These are phyloP conservation scores for Montipora sp. DNA, from an alignment of 64 coral and sea anemone species.

Conservation along the genomic window DNA sequence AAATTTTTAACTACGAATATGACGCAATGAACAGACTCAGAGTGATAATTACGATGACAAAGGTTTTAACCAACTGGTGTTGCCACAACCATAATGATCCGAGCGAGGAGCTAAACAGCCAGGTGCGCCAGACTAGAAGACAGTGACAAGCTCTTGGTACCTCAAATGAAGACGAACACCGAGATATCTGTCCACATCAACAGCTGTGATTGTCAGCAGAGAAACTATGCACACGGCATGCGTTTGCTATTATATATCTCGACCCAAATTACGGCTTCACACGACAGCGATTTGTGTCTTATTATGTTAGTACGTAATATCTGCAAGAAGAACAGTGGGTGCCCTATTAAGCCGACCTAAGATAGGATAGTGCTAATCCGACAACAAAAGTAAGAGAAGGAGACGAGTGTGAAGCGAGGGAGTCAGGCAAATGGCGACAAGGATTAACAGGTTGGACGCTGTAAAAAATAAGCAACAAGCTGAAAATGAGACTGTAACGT, in stretches of 20 bases:
- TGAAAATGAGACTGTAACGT: no score
- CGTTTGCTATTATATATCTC: background rate
- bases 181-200: slow-evolving; percentile 12
- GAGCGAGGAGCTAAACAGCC: background rate
- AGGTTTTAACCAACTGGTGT: background rate
- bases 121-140: background rate
- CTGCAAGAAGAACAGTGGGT: background rate
- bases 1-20: slow-evolving; percentile 25
- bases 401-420: background rate
- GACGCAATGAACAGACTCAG: background rate
- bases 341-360: slow-evolving; percentile 8
- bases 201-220: slow-evolving; percentile 22
- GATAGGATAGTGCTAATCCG: slow-evolving; percentile 30
- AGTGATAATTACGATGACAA: slow-evolving; percentile 5
- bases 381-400: slow-evolving; percentile 26
- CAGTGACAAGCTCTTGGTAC: slow-evolving; percentile 8
- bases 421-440: background rate
- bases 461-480: background rate
- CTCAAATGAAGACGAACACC: slow-evolving; percentile 33
- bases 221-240: slow-evolving; percentile 25
- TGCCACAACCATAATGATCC: slow-evolving; percentile 19
- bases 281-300: background rate
- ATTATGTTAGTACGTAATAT: slow-evolving; percentile 10
- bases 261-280: background rate
- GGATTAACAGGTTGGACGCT: slow-evolving; percentile 14